These are phyloP conservation scores for Oplegnathus fasciatus DNA, from an alignment of 2,113 vertebrate species.

Conservation along the genomic window DNA sequence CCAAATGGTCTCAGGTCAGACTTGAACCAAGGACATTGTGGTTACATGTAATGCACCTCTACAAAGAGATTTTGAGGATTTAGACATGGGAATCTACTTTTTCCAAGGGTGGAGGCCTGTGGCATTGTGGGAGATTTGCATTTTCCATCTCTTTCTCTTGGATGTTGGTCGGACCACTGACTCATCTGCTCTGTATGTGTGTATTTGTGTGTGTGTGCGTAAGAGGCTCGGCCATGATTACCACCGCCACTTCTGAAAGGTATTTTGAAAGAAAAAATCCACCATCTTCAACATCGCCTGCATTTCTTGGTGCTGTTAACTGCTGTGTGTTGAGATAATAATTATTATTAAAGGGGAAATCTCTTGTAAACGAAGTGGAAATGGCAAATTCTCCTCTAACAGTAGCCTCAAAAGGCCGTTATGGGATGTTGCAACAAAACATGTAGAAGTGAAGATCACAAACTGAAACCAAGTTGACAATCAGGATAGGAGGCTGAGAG, in stretches of 20 bases:
- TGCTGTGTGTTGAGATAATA: neutral
- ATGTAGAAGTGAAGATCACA: neutral
- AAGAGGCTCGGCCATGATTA: neutral
- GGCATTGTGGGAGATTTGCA: conserved; percentile 30
- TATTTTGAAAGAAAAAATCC: neutral
- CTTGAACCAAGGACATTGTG: neutral
- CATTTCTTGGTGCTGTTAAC: neutral
- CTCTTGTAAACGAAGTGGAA: neutral
- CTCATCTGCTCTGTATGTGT: conserved; percentile 36
- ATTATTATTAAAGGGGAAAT: neutral
- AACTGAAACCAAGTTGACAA: conserved; percentile 22
- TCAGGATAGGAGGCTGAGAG: conserved; percentile 12
- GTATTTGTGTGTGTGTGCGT: conserved; percentile 8
- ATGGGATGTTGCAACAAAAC: neutral
- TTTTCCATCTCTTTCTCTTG: conserved; percentile 30
- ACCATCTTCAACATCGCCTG: neutral
- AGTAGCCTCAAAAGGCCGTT: neutral
- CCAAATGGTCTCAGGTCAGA: neutral
- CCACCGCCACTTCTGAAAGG: neutral
- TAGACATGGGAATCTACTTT: conserved; percentile 29
- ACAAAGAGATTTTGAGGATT: conserved; percentile 20
- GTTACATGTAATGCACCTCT: conserved; percentile 1
- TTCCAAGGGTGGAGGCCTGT: conserved; percentile 37
- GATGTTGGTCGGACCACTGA: conserved; percentile 32
- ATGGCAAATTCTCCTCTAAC: neutral